Evolutionary conservation across 2,888 invertebrate species (phyloP), one percentile per base, ranked within the genome.

Genomic region (Bursaphelenchus okinawaensis): DNA sequence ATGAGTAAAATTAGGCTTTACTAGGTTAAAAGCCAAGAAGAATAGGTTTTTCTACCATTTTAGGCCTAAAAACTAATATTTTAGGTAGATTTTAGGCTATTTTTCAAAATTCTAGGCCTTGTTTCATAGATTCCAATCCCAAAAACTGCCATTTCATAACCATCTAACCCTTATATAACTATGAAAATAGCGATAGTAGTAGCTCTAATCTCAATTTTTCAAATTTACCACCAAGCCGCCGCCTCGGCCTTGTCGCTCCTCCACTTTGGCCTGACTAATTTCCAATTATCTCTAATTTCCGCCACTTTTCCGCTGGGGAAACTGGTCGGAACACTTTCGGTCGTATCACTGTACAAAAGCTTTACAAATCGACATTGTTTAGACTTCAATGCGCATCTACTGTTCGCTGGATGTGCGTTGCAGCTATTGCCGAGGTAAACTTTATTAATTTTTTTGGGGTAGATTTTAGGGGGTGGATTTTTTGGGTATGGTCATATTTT

Each of bases 151-250:
- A n/a, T n/a, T n/a, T n/a, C n/a, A n/a, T n/a, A n/a, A n/a, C n/a
- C n/a, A n/a, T n/a, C n/a, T n/a, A n/a, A n/a, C n/a, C n/a, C 6
- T 6, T 40, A 40, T n/a, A 40, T 40, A 6, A 40, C 40, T n/a
- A 59, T 59, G 60, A 19, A 50, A n/a, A 52, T 59, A 3, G 60
- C 16, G 51, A 2, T 59, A 20, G 60, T 59, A 9, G 60, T 59
- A 16, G 31, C 60, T 20, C 40, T 59, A 19, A 22, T 59, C 12
- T 59, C 60, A 9, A 59, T 50, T 4, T 59, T 63, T 8, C 63
- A 63, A 40, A 63, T 63, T 24, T 63, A 67, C 51, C 63, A 63
- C 24, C 63, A 63, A 65, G 28, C 63, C 19, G 61, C 58, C 26
- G n/a, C 19, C 16, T n/a, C 59, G 22, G 28, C 40, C 9, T 19